Conservation (phyloP, 2,888 invertebrate genomes). For the Myopa testacea region DNA sequence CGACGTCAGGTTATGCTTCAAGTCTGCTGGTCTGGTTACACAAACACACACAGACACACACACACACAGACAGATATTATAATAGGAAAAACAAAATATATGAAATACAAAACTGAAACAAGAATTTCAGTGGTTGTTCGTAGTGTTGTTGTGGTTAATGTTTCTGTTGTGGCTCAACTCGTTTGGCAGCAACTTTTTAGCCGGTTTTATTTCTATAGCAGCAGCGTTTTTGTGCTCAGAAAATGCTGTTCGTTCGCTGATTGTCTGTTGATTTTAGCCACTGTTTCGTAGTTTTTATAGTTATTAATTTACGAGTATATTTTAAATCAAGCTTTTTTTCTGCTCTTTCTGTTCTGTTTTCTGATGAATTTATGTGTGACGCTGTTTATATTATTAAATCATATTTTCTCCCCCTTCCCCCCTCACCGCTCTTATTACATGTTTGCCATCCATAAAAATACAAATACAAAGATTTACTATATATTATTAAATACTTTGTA, state of each 20-base stretch:
- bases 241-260: not conserved
- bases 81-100: not conserved
- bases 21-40: too few relatives aligned
- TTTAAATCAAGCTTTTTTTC: not conserved
- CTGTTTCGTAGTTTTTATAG: not conserved
- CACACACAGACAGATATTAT: too few relatives aligned
- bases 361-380: not conserved
- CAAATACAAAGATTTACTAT: too few relatives aligned
- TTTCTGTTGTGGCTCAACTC: not conserved
- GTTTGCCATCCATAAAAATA: too few relatives aligned
- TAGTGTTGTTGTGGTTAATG: not conserved
- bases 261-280: not conserved
- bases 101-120: not conserved
- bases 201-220: constrained; percentile 15
- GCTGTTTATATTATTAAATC: too few relatives aligned
- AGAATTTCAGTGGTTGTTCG: not conserved
- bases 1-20: too few relatives aligned
- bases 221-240: not conserved
- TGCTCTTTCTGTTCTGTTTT: not conserved
- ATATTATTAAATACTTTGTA: too few relatives aligned
- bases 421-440: too few relatives aligned
- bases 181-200: constrained; percentile 24
- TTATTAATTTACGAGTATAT: not conserved
- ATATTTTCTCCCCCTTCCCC: too few relatives aligned
- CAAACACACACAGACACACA: too few relatives aligned